Conservation (phyloP, 2,888 invertebrate species). For the Phalera bucephala region DNA sequence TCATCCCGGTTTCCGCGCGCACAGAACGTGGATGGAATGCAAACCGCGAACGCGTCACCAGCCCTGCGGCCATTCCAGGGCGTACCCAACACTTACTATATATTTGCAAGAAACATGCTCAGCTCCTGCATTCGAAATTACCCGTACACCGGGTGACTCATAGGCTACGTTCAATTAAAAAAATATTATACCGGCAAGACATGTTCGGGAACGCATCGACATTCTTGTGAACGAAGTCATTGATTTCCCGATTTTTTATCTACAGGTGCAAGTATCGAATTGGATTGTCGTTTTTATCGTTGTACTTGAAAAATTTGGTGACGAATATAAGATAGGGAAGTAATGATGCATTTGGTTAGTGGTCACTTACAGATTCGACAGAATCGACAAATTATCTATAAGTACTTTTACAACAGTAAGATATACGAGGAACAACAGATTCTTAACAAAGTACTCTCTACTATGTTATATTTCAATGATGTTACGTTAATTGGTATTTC, state of each 20-base stretch:
- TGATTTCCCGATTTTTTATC: constrained; percentile 14
- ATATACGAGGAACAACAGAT: too few relatives aligned
- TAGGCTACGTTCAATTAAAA: constrained; percentile 25
- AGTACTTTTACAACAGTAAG: too few relatives aligned
- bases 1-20: constrained; percentile 27
- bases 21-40: constrained; percentile 41
- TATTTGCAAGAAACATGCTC: constrained; percentile 33
- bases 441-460: too few relatives aligned
- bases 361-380: too few relatives aligned
- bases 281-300: neutral
- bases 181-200: constrained; percentile 17
- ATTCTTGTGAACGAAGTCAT: constrained; percentile 35
- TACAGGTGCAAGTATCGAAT: neutral
- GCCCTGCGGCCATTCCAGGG: constrained; percentile 45
- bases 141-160: constrained; percentile 26
- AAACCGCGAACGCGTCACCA: constrained; percentile 44
- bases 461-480: too few relatives aligned
- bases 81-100: constrained; percentile 36
- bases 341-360: too few relatives aligned
- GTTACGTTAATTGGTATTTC: too few relatives aligned
- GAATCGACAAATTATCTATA: too few relatives aligned
- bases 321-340: too few relatives aligned
- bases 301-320: too few relatives aligned
- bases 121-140: constrained; percentile 38
- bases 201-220: constrained; percentile 29